A percentile compares a stretch with the other conserved stretches of the same genome.
These are phyloP conservation scores for Eudyptes chrysolophus DNA, from an alignment of 2,113 vertebrate species.

Conservation along the genomic window DNA sequence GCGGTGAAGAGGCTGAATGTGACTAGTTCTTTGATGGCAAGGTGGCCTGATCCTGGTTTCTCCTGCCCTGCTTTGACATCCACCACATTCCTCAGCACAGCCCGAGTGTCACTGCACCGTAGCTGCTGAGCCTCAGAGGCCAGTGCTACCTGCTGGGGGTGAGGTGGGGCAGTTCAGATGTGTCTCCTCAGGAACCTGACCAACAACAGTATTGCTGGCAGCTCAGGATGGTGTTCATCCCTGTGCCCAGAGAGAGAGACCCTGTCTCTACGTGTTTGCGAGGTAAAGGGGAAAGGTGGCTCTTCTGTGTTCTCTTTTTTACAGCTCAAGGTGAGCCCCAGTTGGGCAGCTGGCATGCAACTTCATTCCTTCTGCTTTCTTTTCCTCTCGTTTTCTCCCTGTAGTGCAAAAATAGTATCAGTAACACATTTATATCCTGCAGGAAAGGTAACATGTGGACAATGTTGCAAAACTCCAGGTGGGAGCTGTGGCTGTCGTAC, in stretches of 20 bases:
- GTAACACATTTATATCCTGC: conserved; percentile 76
- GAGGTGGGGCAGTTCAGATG: neutral
- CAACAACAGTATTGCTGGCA: neutral
- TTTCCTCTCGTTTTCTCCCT: conserved; percentile 55
- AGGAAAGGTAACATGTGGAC: conserved; percentile 80
- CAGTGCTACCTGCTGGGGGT: neutral
- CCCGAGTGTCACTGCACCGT: fast-evolving
- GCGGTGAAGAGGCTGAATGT: neutral
- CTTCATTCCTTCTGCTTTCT: conserved; percentile 62
- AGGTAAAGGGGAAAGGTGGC: neutral
- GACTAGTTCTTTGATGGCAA: neutral
- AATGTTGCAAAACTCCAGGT: conserved; percentile 84
- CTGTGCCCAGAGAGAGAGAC: neutral
- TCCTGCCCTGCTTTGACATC: neutral
- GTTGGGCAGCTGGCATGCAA: conserved; percentile 55
- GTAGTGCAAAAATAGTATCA: conserved; percentile 77
- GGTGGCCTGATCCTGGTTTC: neutral
- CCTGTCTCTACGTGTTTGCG: neutral
- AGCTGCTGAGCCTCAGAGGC: neutral
- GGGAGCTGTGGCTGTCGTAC: conserved; percentile 81
- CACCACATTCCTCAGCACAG: neutral
- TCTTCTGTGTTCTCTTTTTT: neutral
- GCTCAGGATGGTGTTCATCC: neutral
- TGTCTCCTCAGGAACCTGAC: neutral
- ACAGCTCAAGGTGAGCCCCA: neutral